phyloP scores from a whole-genome alignment of 1,140 invertebrate species.

The Pseudomyrmex dendroicus region DNA sequence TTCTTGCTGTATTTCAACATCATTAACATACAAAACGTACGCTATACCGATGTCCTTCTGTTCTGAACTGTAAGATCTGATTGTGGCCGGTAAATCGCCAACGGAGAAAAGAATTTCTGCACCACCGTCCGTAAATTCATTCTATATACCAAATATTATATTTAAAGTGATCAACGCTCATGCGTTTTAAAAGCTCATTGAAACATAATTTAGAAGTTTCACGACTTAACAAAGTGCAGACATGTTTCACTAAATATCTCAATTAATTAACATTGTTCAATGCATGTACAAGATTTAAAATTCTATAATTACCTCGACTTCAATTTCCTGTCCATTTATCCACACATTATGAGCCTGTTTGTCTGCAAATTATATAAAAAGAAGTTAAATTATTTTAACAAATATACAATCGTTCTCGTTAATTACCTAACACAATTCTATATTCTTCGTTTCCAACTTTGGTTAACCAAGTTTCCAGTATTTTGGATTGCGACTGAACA shows the following conservation, averaged over 20 bases:
- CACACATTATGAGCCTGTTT: constrained; percentile 92
- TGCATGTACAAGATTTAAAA: background rate
- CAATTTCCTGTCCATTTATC: constrained; percentile 90
- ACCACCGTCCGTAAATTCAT: constrained; percentile 92
- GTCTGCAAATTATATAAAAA: constrained; percentile 85
- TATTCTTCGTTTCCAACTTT: constrained; percentile 78
- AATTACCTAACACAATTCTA: constrained; percentile 89
- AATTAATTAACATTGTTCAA: background rate
- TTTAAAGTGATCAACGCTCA: too few relatives aligned
- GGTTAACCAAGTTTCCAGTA: constrained; percentile 84
- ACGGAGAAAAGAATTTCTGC: constrained; percentile 91
- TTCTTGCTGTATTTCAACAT: constrained; percentile 78
- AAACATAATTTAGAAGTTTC: background rate
- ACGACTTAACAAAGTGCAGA: background rate
- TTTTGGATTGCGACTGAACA: constrained; percentile 90
- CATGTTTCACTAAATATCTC: background rate
- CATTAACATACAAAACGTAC: constrained; percentile 78
- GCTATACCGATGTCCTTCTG: constrained; percentile 80
- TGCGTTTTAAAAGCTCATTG: too few relatives aligned
- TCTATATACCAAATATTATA: constrained; percentile 82
- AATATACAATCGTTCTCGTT: constrained; percentile 37
- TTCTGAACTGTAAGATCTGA: constrained; percentile 85
- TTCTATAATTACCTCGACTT: constrained; percentile 83
- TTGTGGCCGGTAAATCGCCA: constrained; percentile 85
- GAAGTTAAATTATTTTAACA: constrained; percentile 7